Base-by-base conservation (phyloP, 2,113 vertebrate species). In the Bambusicola thoracicus region DNA sequence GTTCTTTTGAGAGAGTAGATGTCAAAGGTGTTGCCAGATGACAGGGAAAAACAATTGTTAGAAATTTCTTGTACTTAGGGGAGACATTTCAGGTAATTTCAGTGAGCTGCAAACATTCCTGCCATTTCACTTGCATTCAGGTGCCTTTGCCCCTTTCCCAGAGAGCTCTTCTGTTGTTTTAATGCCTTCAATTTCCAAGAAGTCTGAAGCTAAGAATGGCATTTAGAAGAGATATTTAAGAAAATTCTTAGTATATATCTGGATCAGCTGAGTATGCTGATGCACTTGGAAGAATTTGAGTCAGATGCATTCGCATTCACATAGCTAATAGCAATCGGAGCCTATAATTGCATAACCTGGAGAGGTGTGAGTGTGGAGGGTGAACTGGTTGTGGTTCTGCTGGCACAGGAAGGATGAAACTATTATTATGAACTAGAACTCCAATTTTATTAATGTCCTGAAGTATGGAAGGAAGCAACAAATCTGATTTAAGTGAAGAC, bases 401-500 rank as follows among this genome's bases (percentile, higher is more conserved):
- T 92, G 82, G 85, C 89, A 82, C 48, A 69, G 68, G 53, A 81
- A 93, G 43, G 93, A 84, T 75, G 80, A 94, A 95, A 94, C 81
- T 78, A 75, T 94, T 92, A 96, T 93, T 96, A 97, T 91, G 95
- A 94, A 94, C 92, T 83, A 94, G 80, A 91, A 82, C 96, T 97
- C 86, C 81, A 79, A 16, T 97, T 97, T 97, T 96, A 97, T 96
- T 93, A 82, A 97, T 97, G 92, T 97, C 94, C 96, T 95, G 94
- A 95, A 96, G 93, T 91, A 97, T 96, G 92, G 96, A 97, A 95
- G 92, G 94, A 98, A 97, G 97, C 94, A 95, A 97, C 97, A 97
- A 97, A 97, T 97, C 92, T 97, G 97, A 97, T 97, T 98, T 98
- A 97, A 98, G 97, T 97, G 95, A 97, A 97, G 96, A 97, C 94